A percentile compares a stretch with the other conserved stretches of the same genome.
Evolutionary conservation across 92 coral and sea anemone species (phyloP).

Genomic region (Nematostella vectensis): DNA sequence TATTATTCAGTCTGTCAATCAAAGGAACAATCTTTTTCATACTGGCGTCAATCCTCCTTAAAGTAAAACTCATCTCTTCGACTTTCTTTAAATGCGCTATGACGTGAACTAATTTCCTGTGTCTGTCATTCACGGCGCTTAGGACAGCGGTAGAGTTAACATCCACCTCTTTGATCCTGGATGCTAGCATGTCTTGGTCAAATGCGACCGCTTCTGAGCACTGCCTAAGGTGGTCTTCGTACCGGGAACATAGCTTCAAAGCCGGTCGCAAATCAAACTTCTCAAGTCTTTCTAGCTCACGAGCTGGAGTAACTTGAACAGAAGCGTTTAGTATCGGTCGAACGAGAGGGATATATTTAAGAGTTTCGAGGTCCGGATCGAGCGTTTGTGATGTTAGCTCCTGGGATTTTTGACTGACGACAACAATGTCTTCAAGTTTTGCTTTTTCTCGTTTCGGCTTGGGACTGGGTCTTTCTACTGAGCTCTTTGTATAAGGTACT

Average conservation of each 20-base stretch:
- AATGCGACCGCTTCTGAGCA: slow-evolving; percentile 96
- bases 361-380: slow-evolving; percentile 60
- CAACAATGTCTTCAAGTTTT: slow-evolving; percentile 70
- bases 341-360: slow-evolving; percentile 41
- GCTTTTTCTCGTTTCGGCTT: slow-evolving; percentile 40
- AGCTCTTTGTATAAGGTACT: slow-evolving; percentile 45
- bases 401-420: slow-evolving; percentile 57
- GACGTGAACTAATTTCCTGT: slow-evolving; percentile 50
- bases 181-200: slow-evolving; percentile 84
- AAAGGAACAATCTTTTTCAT: slow-evolving; percentile 81
- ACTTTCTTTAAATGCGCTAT: slow-evolving; percentile 69
- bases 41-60: slow-evolving; percentile 64
- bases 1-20: slow-evolving; percentile 84
- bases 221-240: slow-evolving; percentile 67
- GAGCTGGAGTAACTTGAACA: slow-evolving; percentile 40
- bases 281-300: slow-evolving; percentile 69
- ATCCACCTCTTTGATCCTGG: slow-evolving; percentile 79
- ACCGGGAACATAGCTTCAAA: slow-evolving; percentile 48
- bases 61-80: slow-evolving; percentile 68
- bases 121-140: slow-evolving; percentile 55
- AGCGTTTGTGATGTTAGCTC: slow-evolving; percentile 13
- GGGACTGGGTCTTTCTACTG: slow-evolving; percentile 42
- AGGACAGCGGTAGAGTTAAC: slow-evolving; percentile 52
- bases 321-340: slow-evolving; percentile 70
- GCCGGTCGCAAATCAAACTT: slow-evolving; percentile 54